Conservation (phyloP, 2,888 invertebrate species). For the Cephus nigrinus region DNA sequence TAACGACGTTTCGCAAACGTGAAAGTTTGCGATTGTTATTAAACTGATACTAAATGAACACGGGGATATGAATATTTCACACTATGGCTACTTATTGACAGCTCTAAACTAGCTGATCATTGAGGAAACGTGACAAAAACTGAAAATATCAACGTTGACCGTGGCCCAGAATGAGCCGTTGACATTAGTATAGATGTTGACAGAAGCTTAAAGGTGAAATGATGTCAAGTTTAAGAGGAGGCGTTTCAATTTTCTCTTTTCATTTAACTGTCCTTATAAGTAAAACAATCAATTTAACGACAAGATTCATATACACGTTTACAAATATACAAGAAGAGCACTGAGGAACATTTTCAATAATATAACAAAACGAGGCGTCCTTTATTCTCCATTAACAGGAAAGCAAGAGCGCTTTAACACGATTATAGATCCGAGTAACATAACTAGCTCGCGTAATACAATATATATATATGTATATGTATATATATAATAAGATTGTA, state of each 20-base stretch:
- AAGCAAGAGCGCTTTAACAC: slow-evolving; percentile 33
- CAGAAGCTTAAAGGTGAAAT: slow-evolving; percentile 12
- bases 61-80: not conserved
- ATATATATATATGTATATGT: slow-evolving; percentile 3
- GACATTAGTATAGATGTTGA: not conserved
- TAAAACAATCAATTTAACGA: not conserved
- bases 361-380: slow-evolving; percentile 39
- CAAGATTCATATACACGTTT: not conserved
- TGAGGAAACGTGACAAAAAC: not conserved
- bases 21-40: not conserved
- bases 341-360: slow-evolving; percentile 17
- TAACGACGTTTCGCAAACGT: not conserved
- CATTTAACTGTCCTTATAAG: not conserved
- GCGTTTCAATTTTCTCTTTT: not conserved
- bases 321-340: not conserved
- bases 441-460: slow-evolving; percentile 13
- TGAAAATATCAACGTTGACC: not conserved
- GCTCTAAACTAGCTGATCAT: slow-evolving; percentile 2
- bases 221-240: not conserved
- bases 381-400: slow-evolving; percentile 38
- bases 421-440: slow-evolving; percentile 29
- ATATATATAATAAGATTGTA: slow-evolving; percentile 28
- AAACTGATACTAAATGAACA: not conserved
- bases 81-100: not conserved
- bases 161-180: not conserved